These are phyloP conservation scores for Scolopax mira DNA, from an alignment of 2,113 vertebrate genomes.

Conservation along the genomic window DNA sequence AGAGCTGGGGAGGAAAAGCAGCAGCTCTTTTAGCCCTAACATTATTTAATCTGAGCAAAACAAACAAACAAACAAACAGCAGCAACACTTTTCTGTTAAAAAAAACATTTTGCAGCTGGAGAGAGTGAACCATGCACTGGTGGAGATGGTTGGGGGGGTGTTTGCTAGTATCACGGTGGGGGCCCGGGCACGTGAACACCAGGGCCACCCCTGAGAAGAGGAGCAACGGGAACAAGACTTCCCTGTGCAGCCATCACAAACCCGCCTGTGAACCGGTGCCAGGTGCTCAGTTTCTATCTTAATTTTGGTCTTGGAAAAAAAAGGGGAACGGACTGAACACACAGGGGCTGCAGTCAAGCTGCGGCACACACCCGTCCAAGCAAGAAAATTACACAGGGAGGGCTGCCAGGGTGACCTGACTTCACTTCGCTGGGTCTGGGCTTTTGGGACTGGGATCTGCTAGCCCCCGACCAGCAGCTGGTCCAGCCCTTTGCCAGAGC, in stretches of 20 bases:
- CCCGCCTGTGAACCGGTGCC: not conserved
- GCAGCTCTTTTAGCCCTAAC: not conserved
- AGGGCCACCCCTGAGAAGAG: not conserved
- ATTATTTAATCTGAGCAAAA: not conserved
- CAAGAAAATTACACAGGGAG: slow-evolving; percentile 34
- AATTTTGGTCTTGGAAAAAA: slow-evolving; percentile 22
- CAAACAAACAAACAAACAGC: not conserved
- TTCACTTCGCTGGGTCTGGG: not conserved
- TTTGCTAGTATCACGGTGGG: not conserved
- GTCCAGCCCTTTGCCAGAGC: not conserved
- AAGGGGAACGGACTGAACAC: not conserved
- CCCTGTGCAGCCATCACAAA: not conserved
- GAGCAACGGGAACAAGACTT: not conserved
- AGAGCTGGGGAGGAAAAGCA: not conserved
- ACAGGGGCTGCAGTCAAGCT: slow-evolving; percentile 44
- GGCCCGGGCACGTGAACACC: not conserved
- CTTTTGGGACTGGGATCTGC: not conserved
- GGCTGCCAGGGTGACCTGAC: slow-evolving; percentile 56
- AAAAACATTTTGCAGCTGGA: not conserved
- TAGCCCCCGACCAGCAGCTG: not conserved
- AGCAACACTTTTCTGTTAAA: not conserved
- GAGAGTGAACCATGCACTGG: not conserved
- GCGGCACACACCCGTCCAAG: not conserved
- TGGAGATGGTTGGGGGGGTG: not conserved
- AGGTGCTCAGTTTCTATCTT: slow-evolving; percentile 42